These are phyloP conservation scores for Hepsetus odoe DNA, from an alignment of 2,113 vertebrate species.

Conservation along the genomic window DNA sequence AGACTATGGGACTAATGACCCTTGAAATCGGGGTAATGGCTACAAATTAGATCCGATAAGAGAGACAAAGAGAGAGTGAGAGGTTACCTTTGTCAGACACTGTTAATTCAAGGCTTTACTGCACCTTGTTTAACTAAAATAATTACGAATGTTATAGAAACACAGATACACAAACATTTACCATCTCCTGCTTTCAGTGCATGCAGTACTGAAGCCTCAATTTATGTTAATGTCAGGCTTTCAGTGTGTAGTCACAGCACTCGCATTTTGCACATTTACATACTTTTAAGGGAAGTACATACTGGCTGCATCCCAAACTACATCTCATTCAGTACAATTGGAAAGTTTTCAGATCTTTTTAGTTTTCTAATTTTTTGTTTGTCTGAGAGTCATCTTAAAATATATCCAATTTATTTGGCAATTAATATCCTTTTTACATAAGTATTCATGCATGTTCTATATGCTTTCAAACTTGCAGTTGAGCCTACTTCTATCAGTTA, in stretches of 20 bases:
- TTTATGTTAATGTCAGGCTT: background rate
- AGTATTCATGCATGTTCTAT: too few relatives aligned
- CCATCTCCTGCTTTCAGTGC: background rate
- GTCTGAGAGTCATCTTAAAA: too few relatives aligned
- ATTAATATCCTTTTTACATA: too few relatives aligned
- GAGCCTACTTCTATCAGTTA: too few relatives aligned
- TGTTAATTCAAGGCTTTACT: background rate
- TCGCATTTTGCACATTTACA: background rate
- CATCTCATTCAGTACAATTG: too few relatives aligned
- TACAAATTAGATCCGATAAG: conserved; percentile 27
- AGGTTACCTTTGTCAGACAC: background rate
- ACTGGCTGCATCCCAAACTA: background rate
- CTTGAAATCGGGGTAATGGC: conserved; percentile 26
- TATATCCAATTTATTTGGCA: too few relatives aligned
- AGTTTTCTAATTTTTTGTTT: too few relatives aligned
- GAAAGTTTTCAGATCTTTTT: too few relatives aligned
- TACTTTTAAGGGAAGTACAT: background rate
- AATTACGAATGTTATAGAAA: conserved; percentile 17
- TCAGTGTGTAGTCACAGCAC: background rate
- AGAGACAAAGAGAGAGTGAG: conserved; percentile 5
- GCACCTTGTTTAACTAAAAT: conserved; percentile 5
- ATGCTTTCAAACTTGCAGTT: too few relatives aligned
- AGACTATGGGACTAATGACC: conserved; percentile 40
- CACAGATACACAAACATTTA: background rate
- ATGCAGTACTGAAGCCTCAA: background rate